Percentiles rank a stretch among this genome's conserved stretches.
phyloP scores from a whole-genome alignment of 2,888 invertebrate genomes.

The Boloria selene region DNA sequence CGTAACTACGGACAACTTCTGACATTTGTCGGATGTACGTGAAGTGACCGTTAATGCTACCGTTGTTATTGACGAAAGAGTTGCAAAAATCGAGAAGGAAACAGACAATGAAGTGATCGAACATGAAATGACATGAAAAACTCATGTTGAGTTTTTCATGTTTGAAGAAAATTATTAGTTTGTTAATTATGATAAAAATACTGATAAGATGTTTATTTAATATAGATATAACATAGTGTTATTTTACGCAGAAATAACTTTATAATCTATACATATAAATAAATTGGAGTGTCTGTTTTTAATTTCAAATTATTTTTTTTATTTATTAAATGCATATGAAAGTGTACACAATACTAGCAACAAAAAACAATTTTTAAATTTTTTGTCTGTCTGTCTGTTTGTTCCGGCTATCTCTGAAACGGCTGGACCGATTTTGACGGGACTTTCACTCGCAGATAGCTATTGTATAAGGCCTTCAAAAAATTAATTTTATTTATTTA shows the following conservation, averaged over 20 bases:
- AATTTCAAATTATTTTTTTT: too few relatives aligned
- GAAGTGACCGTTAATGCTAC: conserved; percentile 46
- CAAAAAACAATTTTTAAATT: too few relatives aligned
- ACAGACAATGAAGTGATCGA: conserved; percentile 14
- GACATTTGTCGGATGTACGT: conserved; percentile 58
- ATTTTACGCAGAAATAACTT: conserved; percentile 10
- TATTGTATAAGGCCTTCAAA: too few relatives aligned
- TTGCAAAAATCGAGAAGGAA: conserved; percentile 11
- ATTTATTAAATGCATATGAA: too few relatives aligned
- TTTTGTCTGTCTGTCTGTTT: too few relatives aligned
- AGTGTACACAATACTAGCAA: too few relatives aligned
- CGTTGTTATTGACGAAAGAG: conserved; percentile 19
- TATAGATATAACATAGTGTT: conserved; percentile 18
- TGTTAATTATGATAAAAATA: conserved; percentile 26
- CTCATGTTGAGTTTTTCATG: conserved; percentile 29
- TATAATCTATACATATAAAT: too few relatives aligned
- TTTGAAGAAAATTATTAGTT: conserved; percentile 37
- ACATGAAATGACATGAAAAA: conserved; percentile 26
- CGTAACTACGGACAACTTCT: conserved; percentile 48
- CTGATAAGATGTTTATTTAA: conserved; percentile 26
- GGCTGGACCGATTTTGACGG: too few relatives aligned
- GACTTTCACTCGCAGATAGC: too few relatives aligned
- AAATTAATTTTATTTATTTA: too few relatives aligned
- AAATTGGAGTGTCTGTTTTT: too few relatives aligned
- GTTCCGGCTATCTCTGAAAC: too few relatives aligned